A percentile compares a stretch with the other conserved stretches of the same genome.
Conservation (phyloP, 2,888 invertebrate species). For the Drosophila parthenogenetica region DNA sequence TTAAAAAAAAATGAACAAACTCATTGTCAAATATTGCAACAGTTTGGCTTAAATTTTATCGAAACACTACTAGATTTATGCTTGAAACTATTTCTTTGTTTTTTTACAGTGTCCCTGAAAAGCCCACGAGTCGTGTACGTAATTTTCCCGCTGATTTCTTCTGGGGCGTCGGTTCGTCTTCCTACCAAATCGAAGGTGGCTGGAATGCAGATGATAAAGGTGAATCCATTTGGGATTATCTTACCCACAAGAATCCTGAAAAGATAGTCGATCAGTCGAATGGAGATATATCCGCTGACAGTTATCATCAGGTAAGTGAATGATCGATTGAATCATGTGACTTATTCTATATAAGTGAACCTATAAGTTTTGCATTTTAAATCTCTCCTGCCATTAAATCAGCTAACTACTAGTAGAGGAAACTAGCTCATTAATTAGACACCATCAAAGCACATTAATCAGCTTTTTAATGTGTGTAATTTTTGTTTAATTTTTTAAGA, state of each 20-base stretch:
- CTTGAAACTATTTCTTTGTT: conserved; percentile 1
- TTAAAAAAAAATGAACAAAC: background rate
- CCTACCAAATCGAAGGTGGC: conserved; percentile 84
- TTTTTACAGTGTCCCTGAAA: conserved; percentile 39
- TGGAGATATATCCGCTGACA: conserved; percentile 87
- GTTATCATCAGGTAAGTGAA: conserved; percentile 85
- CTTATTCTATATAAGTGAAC: background rate
- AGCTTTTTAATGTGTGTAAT: conserved; percentile 15
- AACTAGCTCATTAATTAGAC: conserved; percentile 21
- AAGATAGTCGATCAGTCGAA: conserved; percentile 87
- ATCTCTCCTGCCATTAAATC: background rate
- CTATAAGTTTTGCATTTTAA: background rate
- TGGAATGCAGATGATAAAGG: conserved; percentile 86
- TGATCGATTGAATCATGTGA: background rate
- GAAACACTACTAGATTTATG: conserved; percentile 11
- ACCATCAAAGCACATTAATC: conserved; percentile 34
- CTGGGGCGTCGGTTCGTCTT: conserved; percentile 84
- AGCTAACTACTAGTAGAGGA: background rate
- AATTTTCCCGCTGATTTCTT: conserved; percentile 84
- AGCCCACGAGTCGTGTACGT: conserved; percentile 56
- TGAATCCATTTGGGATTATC: conserved; percentile 88
- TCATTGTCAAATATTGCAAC: conserved; percentile 21
- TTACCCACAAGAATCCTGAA: conserved; percentile 87
- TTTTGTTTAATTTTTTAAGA: conserved; percentile 23
- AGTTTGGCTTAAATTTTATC: conserved; percentile 3